Conservation (phyloP, 1,140 invertebrate genomes). For the Glossosoma conforme region DNA sequence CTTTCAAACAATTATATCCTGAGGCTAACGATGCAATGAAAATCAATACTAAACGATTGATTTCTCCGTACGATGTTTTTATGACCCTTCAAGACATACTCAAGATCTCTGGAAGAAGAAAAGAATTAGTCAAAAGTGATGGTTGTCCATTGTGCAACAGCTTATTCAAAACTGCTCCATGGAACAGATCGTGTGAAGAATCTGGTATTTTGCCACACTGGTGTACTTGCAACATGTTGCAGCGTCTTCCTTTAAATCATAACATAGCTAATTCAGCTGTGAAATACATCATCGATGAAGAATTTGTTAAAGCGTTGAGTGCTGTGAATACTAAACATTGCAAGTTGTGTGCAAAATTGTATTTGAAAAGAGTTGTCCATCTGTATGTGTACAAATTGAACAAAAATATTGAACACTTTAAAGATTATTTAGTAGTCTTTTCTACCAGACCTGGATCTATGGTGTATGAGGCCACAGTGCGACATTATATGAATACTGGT, state of each 20-base stretch:
- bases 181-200: constrained; percentile 63
- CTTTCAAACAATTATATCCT: constrained; percentile 55
- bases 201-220: constrained; percentile 69
- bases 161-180: constrained; percentile 60
- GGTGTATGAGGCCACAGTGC: constrained; percentile 56
- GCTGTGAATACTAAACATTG: constrained; percentile 37
- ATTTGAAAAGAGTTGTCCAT: constrained; percentile 43
- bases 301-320: constrained; percentile 38
- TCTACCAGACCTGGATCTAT: constrained; percentile 52
- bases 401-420: constrained; percentile 26
- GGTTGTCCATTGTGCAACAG: constrained; percentile 63
- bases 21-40: constrained; percentile 54
- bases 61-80: constrained; percentile 71
- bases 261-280: constrained; percentile 42
- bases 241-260: constrained; percentile 39
- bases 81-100: constrained; percentile 50
- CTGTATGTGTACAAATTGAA: constrained; percentile 35
- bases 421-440: constrained; percentile 49
- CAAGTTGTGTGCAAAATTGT: constrained; percentile 48
- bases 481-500: constrained; percentile 35
- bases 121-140: constrained; percentile 37
- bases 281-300: constrained; percentile 44
- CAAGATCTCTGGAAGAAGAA: constrained; percentile 37
- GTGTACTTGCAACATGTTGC: constrained; percentile 66
- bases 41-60: constrained; percentile 60